Conservation (phyloP, 2,888 invertebrate species). For the Embidobia sp. region DNA sequence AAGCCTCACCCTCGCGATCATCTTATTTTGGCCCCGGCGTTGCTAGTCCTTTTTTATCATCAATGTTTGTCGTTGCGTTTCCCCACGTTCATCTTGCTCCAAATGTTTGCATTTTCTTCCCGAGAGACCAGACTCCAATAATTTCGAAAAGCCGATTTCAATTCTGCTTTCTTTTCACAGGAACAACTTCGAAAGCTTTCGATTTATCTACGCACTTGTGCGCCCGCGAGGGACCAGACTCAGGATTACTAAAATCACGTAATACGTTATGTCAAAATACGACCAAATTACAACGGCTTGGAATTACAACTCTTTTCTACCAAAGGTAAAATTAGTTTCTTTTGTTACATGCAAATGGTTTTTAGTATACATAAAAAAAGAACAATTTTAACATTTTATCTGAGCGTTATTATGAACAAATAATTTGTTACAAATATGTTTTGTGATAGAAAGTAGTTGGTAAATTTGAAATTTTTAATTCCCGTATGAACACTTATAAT, state of each 20-base stretch:
- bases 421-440: no score
- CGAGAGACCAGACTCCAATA: constrained; percentile 73
- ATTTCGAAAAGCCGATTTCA: constrained; percentile 81
- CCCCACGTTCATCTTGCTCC: constrained; percentile 52
- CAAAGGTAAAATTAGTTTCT: no score
- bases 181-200: constrained; percentile 73
- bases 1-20: constrained; percentile 64
- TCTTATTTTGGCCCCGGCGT: constrained; percentile 39
- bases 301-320: not conserved
- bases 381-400: no score
- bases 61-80: constrained; percentile 54
- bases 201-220: constrained; percentile 64
- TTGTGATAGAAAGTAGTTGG: no score
- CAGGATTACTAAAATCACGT: constrained; percentile 62
- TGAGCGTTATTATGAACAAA: no score
- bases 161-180: constrained; percentile 77
- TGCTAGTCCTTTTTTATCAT: constrained; percentile 56
- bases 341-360: no score
- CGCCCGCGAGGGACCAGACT: constrained; percentile 51
- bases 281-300: constrained; percentile 31
- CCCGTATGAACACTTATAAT: no score
- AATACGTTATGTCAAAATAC: constrained; percentile 52
- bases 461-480: no score
- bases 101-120: constrained; percentile 79
- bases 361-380: no score